These are phyloP conservation scores for Vespertilio murinus DNA, from an alignment of 2,797 vertebrate genomes.

Conservation along the genomic window DNA sequence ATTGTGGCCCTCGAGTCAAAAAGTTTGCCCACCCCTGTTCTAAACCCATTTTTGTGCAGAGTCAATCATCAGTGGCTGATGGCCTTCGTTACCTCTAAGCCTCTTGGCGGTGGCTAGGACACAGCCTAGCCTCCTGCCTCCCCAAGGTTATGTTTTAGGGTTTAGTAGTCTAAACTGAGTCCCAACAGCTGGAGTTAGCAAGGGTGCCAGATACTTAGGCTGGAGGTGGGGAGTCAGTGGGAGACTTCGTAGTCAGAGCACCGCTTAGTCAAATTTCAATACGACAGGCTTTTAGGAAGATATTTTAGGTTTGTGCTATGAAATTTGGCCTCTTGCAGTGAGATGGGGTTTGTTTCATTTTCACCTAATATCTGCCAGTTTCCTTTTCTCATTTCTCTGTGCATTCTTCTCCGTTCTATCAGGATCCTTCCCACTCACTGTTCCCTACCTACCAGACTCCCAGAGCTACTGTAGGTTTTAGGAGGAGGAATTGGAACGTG, in stretches of 20 bases:
- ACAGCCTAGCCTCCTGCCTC: neutral
- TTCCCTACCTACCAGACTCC: neutral
- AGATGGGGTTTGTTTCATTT: neutral
- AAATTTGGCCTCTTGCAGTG: neutral
- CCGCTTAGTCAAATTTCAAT: neutral
- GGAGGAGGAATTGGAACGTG: conserved; percentile 19
- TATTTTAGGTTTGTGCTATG: neutral
- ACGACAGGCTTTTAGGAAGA: neutral
- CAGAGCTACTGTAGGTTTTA: conserved; percentile 14
- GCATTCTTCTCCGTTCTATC: neutral
- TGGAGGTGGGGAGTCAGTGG: neutral
- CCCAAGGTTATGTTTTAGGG: neutral
- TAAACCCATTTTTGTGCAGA: neutral
- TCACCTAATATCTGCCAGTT: neutral
- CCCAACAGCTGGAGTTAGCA: neutral
- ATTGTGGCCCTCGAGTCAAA: no score
- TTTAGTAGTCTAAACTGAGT: neutral
- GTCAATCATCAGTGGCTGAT: neutral
- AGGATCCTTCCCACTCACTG: neutral
- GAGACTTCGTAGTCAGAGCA: neutral
- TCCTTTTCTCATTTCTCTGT: neutral
- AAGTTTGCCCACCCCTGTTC: no score
- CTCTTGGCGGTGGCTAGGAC: neutral
- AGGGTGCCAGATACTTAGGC: neutral
- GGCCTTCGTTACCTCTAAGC: neutral